Conservation (phyloP, 2,888 invertebrate genomes). For the Dione juno region DNA sequence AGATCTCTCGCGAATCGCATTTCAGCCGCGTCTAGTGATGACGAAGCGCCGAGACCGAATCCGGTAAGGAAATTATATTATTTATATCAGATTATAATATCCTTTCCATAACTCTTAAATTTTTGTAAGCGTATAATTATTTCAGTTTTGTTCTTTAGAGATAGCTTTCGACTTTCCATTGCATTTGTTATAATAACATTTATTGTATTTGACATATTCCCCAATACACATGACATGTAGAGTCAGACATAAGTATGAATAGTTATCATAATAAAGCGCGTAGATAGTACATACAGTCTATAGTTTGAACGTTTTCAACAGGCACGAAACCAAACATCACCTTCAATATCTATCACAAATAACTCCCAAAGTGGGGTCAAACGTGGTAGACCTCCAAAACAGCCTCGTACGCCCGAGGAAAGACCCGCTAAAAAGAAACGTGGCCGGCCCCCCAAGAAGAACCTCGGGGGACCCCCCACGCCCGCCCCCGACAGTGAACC, state of each 20-base stretch:
- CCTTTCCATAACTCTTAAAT: background rate
- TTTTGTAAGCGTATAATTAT: background rate
- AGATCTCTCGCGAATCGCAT: slow-evolving; percentile 66
- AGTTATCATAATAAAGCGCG: no score
- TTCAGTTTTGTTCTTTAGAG: background rate
- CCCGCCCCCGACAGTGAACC: slow-evolving; percentile 53
- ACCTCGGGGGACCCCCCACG: slow-evolving; percentile 50
- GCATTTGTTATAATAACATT: no score
- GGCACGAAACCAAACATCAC: slow-evolving; percentile 47
- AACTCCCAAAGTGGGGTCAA: slow-evolving; percentile 61
- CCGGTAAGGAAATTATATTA: slow-evolving; percentile 52
- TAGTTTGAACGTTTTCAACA: slow-evolving; percentile 22
- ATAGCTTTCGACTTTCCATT: background rate
- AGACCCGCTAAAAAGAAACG: slow-evolving; percentile 72
- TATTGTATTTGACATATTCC: no score
- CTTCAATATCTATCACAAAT: slow-evolving; percentile 53
- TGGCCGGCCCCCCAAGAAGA: slow-evolving; percentile 71
- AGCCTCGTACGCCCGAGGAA: slow-evolving; percentile 66
- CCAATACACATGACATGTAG: no score
- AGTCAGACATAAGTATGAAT: background rate
- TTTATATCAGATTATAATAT: slow-evolving; percentile 2
- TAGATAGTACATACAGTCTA: background rate
- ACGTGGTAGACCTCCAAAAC: slow-evolving; percentile 82
- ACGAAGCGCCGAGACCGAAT: slow-evolving; percentile 62
- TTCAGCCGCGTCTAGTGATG: slow-evolving; percentile 77